A percentile compares a stretch with the other conserved stretches of the same genome.
Conservation (phyloP, 2,888 invertebrate genomes). For the Cactoblastis cactorum region DNA sequence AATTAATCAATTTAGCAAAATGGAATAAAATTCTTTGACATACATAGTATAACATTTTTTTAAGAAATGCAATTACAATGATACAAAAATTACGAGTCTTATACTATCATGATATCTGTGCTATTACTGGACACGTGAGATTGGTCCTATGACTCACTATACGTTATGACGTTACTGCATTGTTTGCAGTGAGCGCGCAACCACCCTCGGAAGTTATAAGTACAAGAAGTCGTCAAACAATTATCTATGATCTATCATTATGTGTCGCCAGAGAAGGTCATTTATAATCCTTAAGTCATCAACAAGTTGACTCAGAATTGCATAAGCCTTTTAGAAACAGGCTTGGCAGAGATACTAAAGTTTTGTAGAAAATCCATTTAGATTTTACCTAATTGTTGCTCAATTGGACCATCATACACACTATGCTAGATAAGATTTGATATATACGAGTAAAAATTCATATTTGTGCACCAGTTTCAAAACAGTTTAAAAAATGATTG, state of each 20-base stretch:
- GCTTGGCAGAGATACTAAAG: background rate
- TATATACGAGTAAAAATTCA: too few species aligned
- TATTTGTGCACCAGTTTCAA: too few species aligned
- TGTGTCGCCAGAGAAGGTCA: background rate
- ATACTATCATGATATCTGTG: background rate
- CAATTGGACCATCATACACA: too few species aligned
- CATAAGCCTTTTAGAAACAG: background rate
- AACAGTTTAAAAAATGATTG: too few species aligned
- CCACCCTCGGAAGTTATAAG: background rate
- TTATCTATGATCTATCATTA: background rate
- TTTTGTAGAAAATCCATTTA: background rate
- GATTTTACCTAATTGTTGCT: background rate
- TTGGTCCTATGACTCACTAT: background rate
- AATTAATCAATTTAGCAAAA: too few species aligned
- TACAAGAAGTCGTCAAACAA: background rate
- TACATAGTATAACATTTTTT: too few species aligned
- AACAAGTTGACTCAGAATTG: background rate
- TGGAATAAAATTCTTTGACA: too few species aligned
- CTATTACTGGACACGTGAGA: background rate
- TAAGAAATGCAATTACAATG: too few species aligned
- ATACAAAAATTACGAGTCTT: background rate
- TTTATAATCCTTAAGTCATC: background rate
- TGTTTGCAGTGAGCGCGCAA: background rate
- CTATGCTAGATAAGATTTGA: too few species aligned
- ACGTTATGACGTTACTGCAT: background rate